These are phyloP conservation scores for Drosophila neoperkinsi DNA, from an alignment of 2,888 invertebrate genomes.

Conservation along the genomic window DNA sequence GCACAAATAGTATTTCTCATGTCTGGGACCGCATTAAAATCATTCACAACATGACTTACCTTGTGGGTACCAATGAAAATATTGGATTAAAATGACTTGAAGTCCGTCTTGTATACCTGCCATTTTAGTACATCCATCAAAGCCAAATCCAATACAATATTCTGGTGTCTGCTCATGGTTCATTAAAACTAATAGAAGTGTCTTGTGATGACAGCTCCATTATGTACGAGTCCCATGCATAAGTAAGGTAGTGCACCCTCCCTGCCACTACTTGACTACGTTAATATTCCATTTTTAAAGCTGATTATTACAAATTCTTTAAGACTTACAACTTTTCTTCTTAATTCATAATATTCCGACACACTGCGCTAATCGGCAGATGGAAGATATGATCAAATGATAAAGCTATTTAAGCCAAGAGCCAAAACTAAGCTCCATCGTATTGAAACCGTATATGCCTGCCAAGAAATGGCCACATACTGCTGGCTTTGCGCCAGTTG, in stretches of 20 bases:
- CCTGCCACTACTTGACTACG: background rate
- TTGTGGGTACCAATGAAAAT: background rate
- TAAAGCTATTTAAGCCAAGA: constrained; percentile 16
- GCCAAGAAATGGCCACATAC: constrained; percentile 56
- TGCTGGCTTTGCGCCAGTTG: constrained; percentile 62
- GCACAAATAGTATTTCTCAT: background rate
- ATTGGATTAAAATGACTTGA: background rate
- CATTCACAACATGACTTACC: background rate
- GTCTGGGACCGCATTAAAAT: background rate
- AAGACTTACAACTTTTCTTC: background rate
- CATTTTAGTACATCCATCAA: background rate
- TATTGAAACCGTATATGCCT: constrained; percentile 33
- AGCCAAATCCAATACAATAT: background rate
- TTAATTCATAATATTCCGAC: background rate
- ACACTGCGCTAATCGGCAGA: constrained; percentile 7
- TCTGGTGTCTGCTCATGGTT: background rate
- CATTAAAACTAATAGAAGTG: background rate
- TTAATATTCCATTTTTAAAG: background rate
- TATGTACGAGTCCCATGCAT: background rate
- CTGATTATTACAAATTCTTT: background rate
- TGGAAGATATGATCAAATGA: constrained; percentile 34
- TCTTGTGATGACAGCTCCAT: background rate
- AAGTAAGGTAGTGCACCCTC: background rate
- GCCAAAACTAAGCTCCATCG: constrained; percentile 4
- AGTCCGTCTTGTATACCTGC: background rate